A percentile compares a stretch with the other conserved stretches of the same genome.
These are phyloP conservation scores for Hippocampus zosterae DNA, from an alignment of 2,113 vertebrate species.

Conservation along the genomic window DNA sequence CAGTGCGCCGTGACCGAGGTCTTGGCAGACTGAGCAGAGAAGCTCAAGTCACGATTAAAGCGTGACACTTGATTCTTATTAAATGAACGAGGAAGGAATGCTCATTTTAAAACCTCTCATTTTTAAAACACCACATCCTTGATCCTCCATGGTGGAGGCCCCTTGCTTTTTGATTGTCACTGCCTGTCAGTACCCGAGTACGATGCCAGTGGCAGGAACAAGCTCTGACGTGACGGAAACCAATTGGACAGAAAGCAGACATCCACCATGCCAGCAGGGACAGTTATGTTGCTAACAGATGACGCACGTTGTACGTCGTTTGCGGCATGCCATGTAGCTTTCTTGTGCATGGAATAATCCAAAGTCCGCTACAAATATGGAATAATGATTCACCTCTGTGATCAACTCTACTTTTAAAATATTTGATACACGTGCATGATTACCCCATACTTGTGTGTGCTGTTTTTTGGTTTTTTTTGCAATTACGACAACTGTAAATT, in stretches of 20 bases:
- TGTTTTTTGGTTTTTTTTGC: neutral
- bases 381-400: neutral
- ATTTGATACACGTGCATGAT: no score
- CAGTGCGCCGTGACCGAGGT: slow-evolving; percentile 20
- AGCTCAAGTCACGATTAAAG: slow-evolving; percentile 20
- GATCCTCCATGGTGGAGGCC: neutral
- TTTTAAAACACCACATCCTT: neutral
- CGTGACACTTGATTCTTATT: slow-evolving; percentile 9
- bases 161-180: neutral
- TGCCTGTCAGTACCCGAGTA: neutral
- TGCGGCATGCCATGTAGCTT: slow-evolving; percentile 34
- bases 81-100: neutral
- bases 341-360: slow-evolving; percentile 14
- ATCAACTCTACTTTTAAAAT: no score
- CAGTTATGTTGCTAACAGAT: slow-evolving; percentile 50
- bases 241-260: slow-evolving; percentile 45
- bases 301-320: slow-evolving; percentile 51
- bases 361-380: neutral
- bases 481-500: neutral
- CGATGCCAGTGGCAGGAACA: slow-evolving; percentile 9
- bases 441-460: no score
- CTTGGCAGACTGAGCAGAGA: slow-evolving; percentile 15
- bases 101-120: slow-evolving; percentile 2
- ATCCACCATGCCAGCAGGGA: slow-evolving; percentile 37
- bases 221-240: slow-evolving; percentile 39